Percentiles rank a stretch among this genome's conserved stretches.
Conservation (phyloP, 2,888 invertebrate species). For the Biston stratarius region DNA sequence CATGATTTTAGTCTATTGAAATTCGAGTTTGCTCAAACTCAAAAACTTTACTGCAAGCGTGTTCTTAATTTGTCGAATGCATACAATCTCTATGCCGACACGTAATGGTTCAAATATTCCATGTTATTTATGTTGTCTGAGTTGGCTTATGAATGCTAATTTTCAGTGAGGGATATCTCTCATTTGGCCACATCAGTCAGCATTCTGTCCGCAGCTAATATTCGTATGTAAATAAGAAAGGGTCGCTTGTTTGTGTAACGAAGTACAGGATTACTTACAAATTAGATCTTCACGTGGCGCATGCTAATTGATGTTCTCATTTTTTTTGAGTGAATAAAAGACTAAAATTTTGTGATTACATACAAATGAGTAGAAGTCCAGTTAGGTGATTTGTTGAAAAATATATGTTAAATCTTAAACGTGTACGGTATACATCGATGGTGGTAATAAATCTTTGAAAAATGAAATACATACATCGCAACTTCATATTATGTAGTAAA, state of each 20-base stretch:
- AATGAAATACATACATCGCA: too few species aligned
- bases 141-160: conserved; percentile 82
- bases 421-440: not conserved
- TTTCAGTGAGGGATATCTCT: conserved; percentile 74
- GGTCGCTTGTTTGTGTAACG: conserved; percentile 18
- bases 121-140: conserved; percentile 80
- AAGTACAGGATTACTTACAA: conserved; percentile 35
- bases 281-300: conserved; percentile 12
- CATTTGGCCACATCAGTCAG: conserved; percentile 74
- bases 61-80: not conserved
- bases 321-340: conserved; percentile 1
- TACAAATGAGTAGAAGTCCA: not conserved
- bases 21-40: not conserved
- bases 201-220: conserved; percentile 63
- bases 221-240: conserved; percentile 56
- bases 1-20: too few species aligned
- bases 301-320: conserved; percentile 26
- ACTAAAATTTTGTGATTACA: not conserved
- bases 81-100: conserved; percentile 52
- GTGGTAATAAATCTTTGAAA: too few species aligned
- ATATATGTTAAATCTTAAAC: not conserved
- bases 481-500: too few species aligned
- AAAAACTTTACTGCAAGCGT: not conserved
- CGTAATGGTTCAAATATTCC: conserved; percentile 64
- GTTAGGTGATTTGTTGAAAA: not conserved